Evolutionary conservation across 92 coral and sea anemone species (phyloP).

Genomic region (Epizoanthus ramosus): DNA sequence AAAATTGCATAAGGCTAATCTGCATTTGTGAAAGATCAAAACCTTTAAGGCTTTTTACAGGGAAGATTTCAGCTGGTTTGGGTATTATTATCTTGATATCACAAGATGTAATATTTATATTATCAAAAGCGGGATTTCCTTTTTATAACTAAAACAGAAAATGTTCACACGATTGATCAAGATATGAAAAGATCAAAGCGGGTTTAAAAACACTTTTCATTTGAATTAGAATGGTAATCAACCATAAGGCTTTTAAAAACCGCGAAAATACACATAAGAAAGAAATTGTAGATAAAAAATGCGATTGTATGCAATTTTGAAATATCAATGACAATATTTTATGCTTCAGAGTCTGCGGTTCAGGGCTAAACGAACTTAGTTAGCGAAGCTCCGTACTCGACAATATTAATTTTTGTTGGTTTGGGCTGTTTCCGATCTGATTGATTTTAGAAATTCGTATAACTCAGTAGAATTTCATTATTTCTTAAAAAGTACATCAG

Average conservation of each 20-base stretch:
- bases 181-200: not conserved
- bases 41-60: not conserved
- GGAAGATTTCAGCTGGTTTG: not conserved
- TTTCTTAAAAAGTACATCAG: not conserved
- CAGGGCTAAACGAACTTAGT: not conserved
- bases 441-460: not conserved
- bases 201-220: not conserved
- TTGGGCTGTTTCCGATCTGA: slow-evolving; percentile 2
- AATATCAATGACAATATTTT: not conserved
- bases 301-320: not conserved
- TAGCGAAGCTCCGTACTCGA: not conserved
- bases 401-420: not conserved
- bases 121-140: not conserved
- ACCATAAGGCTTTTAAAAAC: slow-evolving; percentile 22
- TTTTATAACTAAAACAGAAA: not conserved
- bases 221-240: not conserved
- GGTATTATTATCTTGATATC: not conserved
- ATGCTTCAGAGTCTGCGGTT: not conserved
- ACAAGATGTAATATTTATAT: not conserved
- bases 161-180: not conserved
- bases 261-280: not conserved
- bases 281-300: slow-evolving; percentile 9
- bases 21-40: not conserved
- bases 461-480: not conserved
- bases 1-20: not conserved